These are phyloP conservation scores for Pogona vitticeps DNA, from an alignment of 2,113 vertebrate species.

Conservation along the genomic window DNA sequence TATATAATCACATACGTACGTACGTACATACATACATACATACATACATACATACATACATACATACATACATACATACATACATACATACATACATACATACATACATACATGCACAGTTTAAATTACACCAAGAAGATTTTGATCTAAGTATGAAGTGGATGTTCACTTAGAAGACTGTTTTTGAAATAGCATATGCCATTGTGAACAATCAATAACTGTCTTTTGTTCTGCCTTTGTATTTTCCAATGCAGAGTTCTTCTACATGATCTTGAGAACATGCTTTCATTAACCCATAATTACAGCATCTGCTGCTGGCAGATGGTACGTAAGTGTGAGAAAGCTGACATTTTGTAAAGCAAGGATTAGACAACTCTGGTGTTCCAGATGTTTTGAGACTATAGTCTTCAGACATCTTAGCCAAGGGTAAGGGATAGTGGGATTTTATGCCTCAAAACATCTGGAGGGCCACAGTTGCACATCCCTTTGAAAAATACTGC, in stretches of 20 bases:
- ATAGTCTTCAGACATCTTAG: background rate
- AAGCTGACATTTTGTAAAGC: background rate
- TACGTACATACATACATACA: too few species aligned
- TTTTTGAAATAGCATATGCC: background rate
- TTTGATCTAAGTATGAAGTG: too few species aligned
- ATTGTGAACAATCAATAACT: background rate
- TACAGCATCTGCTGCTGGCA: conserved; percentile 77
- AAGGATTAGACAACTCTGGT: background rate
- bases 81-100: too few species aligned
- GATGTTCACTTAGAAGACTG: too few species aligned
- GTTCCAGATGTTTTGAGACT: background rate
- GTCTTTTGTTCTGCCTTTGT: background rate
- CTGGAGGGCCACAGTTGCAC: background rate
- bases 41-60: too few species aligned
- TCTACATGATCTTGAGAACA: conserved; percentile 73
- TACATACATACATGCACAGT: too few species aligned
- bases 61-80: too few species aligned
- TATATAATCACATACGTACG: too few species aligned
- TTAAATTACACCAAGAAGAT: too few species aligned
- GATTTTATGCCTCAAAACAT: background rate
- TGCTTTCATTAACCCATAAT: conserved; percentile 74
- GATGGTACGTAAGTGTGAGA: conserved; percentile 68
- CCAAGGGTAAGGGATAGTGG: background rate
- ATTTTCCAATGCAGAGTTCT: conserved; percentile 71
- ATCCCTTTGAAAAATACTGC: background rate